A percentile compares a stretch with the other conserved stretches of the same genome.
These are phyloP conservation scores for Polyploca ridens DNA, from an alignment of 2,888 invertebrate genomes.

Conservation along the genomic window DNA sequence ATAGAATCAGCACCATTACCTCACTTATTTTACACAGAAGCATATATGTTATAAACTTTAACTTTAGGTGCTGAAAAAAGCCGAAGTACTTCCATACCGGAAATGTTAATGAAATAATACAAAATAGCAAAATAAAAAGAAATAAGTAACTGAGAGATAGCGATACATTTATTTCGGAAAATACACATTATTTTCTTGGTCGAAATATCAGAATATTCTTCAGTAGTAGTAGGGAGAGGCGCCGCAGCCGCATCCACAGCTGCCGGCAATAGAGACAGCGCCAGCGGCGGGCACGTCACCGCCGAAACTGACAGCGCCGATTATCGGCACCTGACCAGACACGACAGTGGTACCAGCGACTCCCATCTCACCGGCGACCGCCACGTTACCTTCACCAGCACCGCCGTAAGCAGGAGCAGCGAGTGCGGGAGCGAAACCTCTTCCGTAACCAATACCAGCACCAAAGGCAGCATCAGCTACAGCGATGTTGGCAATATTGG, in stretches of 20 bases:
- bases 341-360: conserved; percentile 44
- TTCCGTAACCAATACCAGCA: conserved; percentile 7
- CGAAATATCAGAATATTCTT: neutral
- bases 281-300: conserved; percentile 36
- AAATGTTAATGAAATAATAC: no score
- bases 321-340: conserved; percentile 43
- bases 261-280: conserved; percentile 33
- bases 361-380: conserved; percentile 43
- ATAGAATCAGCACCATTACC: no score
- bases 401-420: conserved; percentile 36
- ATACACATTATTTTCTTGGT: no score
- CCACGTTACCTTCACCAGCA: conserved; percentile 41
- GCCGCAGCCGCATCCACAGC: conserved; percentile 36
- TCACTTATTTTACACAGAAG: no score
- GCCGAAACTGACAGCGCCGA: conserved; percentile 39
- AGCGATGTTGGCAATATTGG: conserved; percentile 15
- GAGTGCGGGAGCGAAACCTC: conserved; percentile 14
- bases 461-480: conserved; percentile 9
- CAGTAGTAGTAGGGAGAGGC: conserved; percentile 21
- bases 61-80: no score
- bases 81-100: no score
- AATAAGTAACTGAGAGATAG: no score
- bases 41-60: no score
- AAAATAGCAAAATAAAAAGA: no score
- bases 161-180: no score